These are phyloP conservation scores for Muscicapa striata DNA, from an alignment of 2,797 vertebrate species.

Conservation along the genomic window DNA sequence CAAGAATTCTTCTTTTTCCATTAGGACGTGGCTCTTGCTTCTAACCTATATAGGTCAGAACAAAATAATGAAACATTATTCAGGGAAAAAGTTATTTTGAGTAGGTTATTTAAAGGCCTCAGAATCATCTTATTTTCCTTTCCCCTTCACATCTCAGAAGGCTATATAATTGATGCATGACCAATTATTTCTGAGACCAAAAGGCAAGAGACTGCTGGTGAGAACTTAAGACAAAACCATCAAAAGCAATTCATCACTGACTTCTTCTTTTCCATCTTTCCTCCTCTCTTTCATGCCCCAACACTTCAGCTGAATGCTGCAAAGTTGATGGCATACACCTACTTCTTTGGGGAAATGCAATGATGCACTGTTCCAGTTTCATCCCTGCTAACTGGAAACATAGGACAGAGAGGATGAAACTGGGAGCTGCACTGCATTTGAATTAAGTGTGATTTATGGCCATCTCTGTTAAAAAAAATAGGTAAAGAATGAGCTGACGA, in stretches of 20 bases:
- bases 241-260: background rate
- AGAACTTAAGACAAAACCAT: background rate
- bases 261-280: background rate
- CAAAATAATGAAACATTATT: background rate
- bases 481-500: background rate
- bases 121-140: background rate
- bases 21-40: background rate
- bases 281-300: background rate
- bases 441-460: background rate
- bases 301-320: background rate
- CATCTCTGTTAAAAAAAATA: background rate
- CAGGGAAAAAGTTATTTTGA: background rate
- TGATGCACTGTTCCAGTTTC: background rate
- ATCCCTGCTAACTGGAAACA: background rate
- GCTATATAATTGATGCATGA: background rate
- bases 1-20: background rate
- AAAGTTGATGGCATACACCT: background rate
- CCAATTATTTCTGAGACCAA: too few species aligned
- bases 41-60: background rate
- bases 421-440: background rate
- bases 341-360: background rate
- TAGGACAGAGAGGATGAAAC: background rate
- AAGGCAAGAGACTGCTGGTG: background rate
- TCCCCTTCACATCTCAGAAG: background rate
- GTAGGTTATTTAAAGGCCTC: slow-evolving; percentile 3